Conservation (phyloP, 2,113 vertebrate genomes). For the Tiliqua scincoides region DNA sequence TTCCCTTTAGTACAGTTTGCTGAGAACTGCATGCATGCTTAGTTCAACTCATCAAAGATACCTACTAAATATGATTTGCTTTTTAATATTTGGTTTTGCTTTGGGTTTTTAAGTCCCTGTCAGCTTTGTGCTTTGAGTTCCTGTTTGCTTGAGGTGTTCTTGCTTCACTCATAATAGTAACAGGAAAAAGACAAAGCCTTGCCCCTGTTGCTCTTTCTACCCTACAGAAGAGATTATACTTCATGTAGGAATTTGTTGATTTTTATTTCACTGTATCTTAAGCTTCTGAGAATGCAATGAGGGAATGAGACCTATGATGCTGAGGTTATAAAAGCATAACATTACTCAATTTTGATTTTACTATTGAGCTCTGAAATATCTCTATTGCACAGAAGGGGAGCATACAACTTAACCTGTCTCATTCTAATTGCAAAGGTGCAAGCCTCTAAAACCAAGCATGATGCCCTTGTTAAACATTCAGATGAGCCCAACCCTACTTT, state of each 20-base stretch:
- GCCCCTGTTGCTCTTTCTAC: not conserved
- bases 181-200: not conserved
- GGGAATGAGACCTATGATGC: not conserved
- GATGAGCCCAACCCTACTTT: not conserved
- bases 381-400: not conserved
- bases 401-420: fast-evolving
- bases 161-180: not conserved
- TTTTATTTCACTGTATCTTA: not conserved
- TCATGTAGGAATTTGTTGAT: not conserved
- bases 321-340: not conserved
- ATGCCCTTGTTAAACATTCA: not conserved
- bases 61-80: not conserved
- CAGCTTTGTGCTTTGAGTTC: slow-evolving; percentile 25
- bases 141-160: slow-evolving; percentile 40
- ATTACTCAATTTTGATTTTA: not conserved
- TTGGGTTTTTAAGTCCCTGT: not conserved
- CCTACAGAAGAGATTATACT: not conserved
- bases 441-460: not conserved
- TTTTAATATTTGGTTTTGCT: not conserved
- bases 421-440: not conserved
- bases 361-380: not conserved
- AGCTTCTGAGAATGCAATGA: slow-evolving; percentile 19
- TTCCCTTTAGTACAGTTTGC: not conserved
- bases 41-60: not conserved
- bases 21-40: not conserved